Percentiles rank a stretch among this genome's conserved stretches.
Evolutionary conservation across 2,888 invertebrate genomes (phyloP).

Genomic region (Macaria liturata): DNA sequence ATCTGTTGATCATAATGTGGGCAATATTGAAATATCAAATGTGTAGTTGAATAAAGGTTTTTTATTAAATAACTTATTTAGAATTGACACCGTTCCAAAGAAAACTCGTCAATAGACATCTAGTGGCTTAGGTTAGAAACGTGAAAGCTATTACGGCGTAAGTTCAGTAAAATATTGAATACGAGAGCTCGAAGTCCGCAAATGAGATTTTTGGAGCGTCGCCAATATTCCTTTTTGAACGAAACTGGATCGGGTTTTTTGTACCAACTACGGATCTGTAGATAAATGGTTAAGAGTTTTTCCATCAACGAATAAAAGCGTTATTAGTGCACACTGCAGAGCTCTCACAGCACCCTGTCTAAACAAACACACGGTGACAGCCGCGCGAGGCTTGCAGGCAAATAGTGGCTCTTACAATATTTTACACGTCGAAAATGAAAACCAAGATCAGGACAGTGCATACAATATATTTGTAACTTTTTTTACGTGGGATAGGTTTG

Average conservation of each 20-base stretch:
- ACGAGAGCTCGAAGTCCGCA: constrained; percentile 13
- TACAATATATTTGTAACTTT: too few species aligned
- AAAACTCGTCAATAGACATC: background rate
- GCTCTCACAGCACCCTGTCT: background rate
- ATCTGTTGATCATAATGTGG: too few species aligned
- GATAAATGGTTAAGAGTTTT: constrained; percentile 20
- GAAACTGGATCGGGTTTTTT: constrained; percentile 22
- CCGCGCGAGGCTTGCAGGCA: too few species aligned
- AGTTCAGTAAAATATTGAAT: constrained; percentile 24
- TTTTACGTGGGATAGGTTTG: too few species aligned
- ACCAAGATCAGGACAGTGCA: too few species aligned
- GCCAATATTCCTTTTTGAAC: constrained; percentile 26
- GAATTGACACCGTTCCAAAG: background rate
- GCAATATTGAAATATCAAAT: too few species aligned
- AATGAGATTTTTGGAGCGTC: constrained; percentile 24
- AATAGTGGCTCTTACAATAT: too few species aligned
- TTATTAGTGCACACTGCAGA: constrained; percentile 1
- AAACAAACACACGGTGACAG: too few species aligned
- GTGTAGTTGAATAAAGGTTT: too few species aligned
- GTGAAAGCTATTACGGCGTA: constrained; percentile 16
- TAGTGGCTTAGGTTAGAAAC: constrained; percentile 12
- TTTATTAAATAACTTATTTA: too few species aligned
- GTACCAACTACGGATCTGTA: constrained; percentile 13
- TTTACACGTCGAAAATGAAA: too few species aligned
- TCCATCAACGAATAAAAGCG: constrained; percentile 17